Evolutionary conservation across 2,113 vertebrate species (phyloP), one percentile per base, ranked within the genome.

Genomic region (Orthonyx spaldingii): DNA sequence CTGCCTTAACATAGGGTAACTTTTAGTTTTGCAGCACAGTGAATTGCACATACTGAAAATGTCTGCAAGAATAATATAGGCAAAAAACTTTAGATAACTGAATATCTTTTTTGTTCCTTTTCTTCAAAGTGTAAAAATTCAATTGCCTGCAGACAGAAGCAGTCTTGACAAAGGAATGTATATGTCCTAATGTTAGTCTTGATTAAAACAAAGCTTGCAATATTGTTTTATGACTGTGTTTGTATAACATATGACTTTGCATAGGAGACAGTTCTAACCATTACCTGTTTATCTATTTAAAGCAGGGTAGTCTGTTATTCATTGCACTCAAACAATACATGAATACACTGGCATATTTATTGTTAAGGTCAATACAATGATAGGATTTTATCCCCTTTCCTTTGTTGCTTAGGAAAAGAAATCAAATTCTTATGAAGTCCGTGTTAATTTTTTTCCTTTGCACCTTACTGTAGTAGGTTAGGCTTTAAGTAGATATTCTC

Each of bases 231-330:
- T 87, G 69, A 80, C 71, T 75, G 44, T 82, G 71, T 91, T 96
- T 91, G 49, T 93, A n/a, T 96, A 94, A 96, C 63, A 71, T 96
- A 96, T 75, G 84, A 75, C 84, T 97, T 97, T 94, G 20, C 23
- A 92, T 68, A 84, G 78, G 70, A 96, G 72, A 78, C 90, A 93
- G 33, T 90, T 56, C 59, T 87, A 94, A 94, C 84, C 86, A 96
- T 96, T 96, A 94, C 90, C 70, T 94, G 65, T 95, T 97, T 91
- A 97, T 96, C 87, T 91, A 53, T 93, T 95, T 95, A 96, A 94
- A 94, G 15, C 83, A 96, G 90, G 15, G 18, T 84, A 90, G 90
- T 96, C 75, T 77, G 86, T 83, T 96, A 94, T 96, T 96, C 93
- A 95, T 80, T 94, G 66, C 78, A 87, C 6, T 4, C 47, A 91